Evolutionary conservation across 2,888 invertebrate species (phyloP).

Genomic region (Caenorhabditis sp.): DNA sequence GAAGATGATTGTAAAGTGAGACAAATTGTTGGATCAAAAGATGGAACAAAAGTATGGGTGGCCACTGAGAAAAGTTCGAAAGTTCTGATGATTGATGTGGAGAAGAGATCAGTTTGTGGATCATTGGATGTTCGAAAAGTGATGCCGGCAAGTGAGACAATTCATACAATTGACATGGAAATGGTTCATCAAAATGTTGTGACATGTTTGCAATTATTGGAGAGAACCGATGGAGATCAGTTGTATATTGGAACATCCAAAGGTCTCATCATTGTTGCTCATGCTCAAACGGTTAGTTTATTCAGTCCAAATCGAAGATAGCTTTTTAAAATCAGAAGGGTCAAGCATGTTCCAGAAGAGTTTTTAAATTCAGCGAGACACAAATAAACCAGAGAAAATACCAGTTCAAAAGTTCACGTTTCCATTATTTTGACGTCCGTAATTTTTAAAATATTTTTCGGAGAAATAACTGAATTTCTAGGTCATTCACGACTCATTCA

Average conservation of each 20-base stretch:
- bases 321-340: not conserved
- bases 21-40: slow-evolving; percentile 36
- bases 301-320: too few species aligned
- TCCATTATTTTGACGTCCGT: too few species aligned
- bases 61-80: slow-evolving; percentile 42
- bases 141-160: slow-evolving; percentile 80
- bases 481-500: too few species aligned
- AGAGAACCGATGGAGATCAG: slow-evolving; percentile 68
- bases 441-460: too few species aligned
- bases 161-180: slow-evolving; percentile 88
- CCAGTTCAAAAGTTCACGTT: too few species aligned
- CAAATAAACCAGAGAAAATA: too few species aligned
- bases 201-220: slow-evolving; percentile 77
- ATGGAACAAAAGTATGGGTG: slow-evolving; percentile 45
- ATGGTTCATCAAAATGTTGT: slow-evolving; percentile 78
- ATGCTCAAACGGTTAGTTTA: slow-evolving; percentile 74
- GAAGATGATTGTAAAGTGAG: slow-evolving; percentile 34
- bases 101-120: slow-evolving; percentile 34
- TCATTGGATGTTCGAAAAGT: slow-evolving; percentile 53
- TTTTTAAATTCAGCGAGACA: too few species aligned
- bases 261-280: slow-evolving; percentile 91
- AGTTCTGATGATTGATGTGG: slow-evolving; percentile 52
- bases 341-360: too few species aligned
- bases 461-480: too few species aligned
- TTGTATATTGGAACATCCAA: slow-evolving; percentile 91